These are phyloP conservation scores for Leptinotarsa haldemani DNA, from an alignment of 2,888 invertebrate genomes.

Conservation along the genomic window DNA sequence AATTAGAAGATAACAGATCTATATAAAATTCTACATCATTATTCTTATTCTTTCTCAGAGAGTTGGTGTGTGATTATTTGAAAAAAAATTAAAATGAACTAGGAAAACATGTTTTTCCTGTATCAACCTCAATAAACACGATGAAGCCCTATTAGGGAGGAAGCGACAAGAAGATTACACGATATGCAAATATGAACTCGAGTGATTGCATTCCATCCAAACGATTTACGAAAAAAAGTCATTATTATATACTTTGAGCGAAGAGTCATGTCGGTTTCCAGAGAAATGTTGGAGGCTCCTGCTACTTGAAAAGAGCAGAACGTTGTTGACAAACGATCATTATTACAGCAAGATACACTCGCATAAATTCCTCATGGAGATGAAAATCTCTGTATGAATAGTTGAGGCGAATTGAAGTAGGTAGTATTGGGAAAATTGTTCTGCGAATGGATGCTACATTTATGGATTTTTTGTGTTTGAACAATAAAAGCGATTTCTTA, in stretches of 20 bases:
- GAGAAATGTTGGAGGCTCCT: background rate
- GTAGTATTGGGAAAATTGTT: no score
- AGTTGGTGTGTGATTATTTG: no score
- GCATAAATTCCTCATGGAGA: background rate
- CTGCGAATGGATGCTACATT: no score
- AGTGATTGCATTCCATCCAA: conserved; percentile 29
- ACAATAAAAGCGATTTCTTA: no score
- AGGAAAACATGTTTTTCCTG: no score
- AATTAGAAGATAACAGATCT: no score
- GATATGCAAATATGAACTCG: conserved; percentile 33
- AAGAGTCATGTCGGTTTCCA: background rate
- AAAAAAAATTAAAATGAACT: no score
- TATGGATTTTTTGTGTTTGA: no score
- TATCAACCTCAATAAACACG: background rate
- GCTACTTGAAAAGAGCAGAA: background rate
- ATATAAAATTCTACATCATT: no score
- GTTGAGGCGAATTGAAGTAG: background rate
- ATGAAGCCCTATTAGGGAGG: conserved; percentile 12
- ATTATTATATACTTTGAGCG: conserved; percentile 25
- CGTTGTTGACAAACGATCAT: background rate
- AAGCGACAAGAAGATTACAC: conserved; percentile 15
- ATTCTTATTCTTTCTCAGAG: no score
- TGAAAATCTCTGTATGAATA: background rate
- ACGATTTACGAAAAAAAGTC: conserved; percentile 32
- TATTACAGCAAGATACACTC: background rate